Evolutionary conservation across 2,797 vertebrate species (phyloP).

Genomic region (Urocyon cinereoargenteus): DNA sequence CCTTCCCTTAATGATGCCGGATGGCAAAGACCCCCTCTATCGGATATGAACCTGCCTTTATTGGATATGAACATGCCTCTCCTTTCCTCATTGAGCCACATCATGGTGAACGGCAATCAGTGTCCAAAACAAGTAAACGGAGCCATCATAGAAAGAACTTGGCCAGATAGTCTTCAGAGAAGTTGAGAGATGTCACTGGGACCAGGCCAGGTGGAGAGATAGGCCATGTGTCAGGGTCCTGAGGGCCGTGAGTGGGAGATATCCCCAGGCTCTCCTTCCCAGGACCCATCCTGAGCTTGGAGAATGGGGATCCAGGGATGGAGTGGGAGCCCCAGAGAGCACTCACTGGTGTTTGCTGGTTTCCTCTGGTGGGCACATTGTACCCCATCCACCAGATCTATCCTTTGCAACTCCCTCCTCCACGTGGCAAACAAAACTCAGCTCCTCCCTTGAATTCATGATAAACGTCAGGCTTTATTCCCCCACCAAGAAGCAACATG

Average conservation of each 20-base stretch:
- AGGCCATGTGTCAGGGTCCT: neutral
- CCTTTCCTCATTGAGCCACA: neutral
- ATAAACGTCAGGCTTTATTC: neutral
- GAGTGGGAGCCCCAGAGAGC: neutral
- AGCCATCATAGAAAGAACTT: neutral
- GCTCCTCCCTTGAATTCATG: neutral
- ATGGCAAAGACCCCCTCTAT: neutral
- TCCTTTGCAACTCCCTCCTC: neutral
- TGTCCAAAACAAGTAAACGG: neutral
- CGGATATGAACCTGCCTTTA: rapidly evolving
- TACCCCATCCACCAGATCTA: neutral
- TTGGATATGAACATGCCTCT: rapidly evolving
- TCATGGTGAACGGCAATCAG: neutral
- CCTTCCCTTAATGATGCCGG: rapidly evolving
- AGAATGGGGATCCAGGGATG: neutral
- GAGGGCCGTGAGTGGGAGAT: neutral
- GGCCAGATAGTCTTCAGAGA: neutral
- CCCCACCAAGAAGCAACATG: neutral
- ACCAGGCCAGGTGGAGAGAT: neutral
- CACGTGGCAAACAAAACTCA: neutral
- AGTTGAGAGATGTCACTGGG: neutral
- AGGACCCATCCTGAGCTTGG: neutral
- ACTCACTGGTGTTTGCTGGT: neutral
- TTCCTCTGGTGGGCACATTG: neutral
- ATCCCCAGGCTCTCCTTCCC: neutral